Conservation (phyloP, 2,888 invertebrate genomes). For the Nephrotoma guestfalica region DNA sequence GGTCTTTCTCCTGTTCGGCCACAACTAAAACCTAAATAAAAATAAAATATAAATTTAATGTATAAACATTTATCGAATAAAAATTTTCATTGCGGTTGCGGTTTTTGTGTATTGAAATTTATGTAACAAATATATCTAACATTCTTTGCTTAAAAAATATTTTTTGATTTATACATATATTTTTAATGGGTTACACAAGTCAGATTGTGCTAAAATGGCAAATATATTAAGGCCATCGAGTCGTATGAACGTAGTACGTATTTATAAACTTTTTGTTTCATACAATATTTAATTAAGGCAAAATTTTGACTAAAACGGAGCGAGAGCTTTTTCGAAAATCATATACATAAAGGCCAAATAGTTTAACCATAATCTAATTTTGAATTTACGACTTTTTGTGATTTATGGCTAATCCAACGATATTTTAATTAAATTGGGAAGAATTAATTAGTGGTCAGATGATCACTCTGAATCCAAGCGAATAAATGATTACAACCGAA, state of each 20-base stretch:
- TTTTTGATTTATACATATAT: neutral
- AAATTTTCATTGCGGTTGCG: neutral
- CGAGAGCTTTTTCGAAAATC: no score
- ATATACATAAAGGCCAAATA: no score
- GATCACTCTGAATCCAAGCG: no score
- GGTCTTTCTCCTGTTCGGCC: conserved; percentile 33
- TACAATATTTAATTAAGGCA: no score
- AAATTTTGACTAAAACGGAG: no score
- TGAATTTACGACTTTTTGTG: no score
- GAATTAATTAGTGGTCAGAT: no score
- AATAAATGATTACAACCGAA: no score
- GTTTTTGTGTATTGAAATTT: neutral
- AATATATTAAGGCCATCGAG: neutral
- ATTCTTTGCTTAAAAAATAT: neutral
- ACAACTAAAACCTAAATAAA: conserved; percentile 35
- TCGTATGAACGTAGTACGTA: neutral
- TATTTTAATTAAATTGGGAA: no score
- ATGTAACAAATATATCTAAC: neutral
- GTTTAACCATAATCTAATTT: no score
- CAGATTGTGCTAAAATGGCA: neutral
- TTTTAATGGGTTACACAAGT: neutral
- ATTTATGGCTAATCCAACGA: no score
- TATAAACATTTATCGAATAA: neutral
- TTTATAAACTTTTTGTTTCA: no score
- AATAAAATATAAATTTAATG: neutral